Evolutionary conservation across 2,113 vertebrate genomes (phyloP).

Genomic region (Coturnix japonica): DNA sequence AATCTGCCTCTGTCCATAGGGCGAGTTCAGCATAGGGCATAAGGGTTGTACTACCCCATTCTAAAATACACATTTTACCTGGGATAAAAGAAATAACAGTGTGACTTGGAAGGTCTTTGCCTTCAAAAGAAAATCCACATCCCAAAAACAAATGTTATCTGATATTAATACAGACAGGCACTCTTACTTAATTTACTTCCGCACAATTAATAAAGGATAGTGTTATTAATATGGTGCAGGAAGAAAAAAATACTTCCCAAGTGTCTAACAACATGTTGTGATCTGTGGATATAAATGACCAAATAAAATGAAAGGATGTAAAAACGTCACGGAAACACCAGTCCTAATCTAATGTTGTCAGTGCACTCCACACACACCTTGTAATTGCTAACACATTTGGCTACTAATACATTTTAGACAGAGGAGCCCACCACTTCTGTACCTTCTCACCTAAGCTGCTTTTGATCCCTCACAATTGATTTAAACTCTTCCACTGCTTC

Average conservation of each 20-base stretch:
- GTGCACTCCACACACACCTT: slow-evolving; percentile 67
- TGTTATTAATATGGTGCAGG: slow-evolving; percentile 13
- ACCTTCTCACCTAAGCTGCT: slow-evolving; percentile 42
- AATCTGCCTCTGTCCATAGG: background rate
- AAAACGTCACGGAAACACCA: slow-evolving; percentile 71
- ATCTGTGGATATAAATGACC: slow-evolving; percentile 62
- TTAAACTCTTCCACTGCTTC: slow-evolving; percentile 48
- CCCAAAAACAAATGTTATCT: background rate
- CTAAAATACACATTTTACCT: background rate
- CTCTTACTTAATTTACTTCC: background rate
- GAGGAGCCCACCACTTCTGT: background rate
- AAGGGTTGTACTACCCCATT: background rate
- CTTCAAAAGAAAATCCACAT: background rate
- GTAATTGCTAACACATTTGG: slow-evolving; percentile 75
- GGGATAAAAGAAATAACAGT: background rate
- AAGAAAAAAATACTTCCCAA: slow-evolving; percentile 28
- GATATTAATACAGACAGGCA: background rate
- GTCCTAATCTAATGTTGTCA: slow-evolving; percentile 59
- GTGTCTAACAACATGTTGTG: slow-evolving; percentile 28
- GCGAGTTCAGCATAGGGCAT: background rate
- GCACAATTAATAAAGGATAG: slow-evolving; percentile 35
- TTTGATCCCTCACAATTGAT: slow-evolving; percentile 66
- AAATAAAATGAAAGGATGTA: slow-evolving; percentile 73
- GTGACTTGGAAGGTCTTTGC: background rate
- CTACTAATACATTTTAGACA: background rate